phyloP scores from a whole-genome alignment of 2,113 vertebrate genomes.

The Balaenoptera acutorostrata region DNA sequence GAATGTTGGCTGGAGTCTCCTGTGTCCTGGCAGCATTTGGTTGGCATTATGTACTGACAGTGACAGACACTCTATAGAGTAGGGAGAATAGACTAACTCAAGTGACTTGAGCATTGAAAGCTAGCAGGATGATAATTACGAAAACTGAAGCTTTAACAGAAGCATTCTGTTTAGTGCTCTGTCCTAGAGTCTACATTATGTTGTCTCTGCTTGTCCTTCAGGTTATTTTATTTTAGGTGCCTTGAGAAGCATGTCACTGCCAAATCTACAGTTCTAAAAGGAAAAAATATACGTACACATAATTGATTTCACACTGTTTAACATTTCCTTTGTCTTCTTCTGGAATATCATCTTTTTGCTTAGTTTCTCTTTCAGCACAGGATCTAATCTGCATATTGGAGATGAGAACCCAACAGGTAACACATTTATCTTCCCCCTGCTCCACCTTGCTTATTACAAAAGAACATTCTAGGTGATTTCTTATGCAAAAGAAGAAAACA shows the following conservation, averaged over 20 bases:
- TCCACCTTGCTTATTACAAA: background rate
- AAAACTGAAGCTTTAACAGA: background rate
- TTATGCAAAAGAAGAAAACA: background rate
- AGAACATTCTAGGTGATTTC: background rate
- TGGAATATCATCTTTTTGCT: slow-evolving; percentile 91
- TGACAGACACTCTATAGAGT: background rate
- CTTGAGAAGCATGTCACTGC: background rate
- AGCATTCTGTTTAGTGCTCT: background rate
- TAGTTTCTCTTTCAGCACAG: slow-evolving; percentile 88
- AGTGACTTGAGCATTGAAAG: background rate
- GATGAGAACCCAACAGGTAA: background rate
- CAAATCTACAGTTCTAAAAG: background rate
- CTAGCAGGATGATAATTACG: background rate
- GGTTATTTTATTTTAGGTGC: background rate
- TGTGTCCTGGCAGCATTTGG: background rate
- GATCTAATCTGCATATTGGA: slow-evolving; percentile 88
- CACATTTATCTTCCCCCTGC: background rate
- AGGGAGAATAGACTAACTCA: background rate
- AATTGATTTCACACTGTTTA: slow-evolving; percentile 96
- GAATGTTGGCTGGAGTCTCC: background rate
- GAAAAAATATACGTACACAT: slow-evolving; percentile 87
- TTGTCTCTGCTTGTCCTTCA: background rate
- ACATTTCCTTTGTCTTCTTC: slow-evolving; percentile 97
- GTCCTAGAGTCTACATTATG: background rate
- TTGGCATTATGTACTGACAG: too few relatives aligned